Base-by-base conservation (phyloP, 1,140 invertebrate species). In the Calosoma granatense region DNA sequence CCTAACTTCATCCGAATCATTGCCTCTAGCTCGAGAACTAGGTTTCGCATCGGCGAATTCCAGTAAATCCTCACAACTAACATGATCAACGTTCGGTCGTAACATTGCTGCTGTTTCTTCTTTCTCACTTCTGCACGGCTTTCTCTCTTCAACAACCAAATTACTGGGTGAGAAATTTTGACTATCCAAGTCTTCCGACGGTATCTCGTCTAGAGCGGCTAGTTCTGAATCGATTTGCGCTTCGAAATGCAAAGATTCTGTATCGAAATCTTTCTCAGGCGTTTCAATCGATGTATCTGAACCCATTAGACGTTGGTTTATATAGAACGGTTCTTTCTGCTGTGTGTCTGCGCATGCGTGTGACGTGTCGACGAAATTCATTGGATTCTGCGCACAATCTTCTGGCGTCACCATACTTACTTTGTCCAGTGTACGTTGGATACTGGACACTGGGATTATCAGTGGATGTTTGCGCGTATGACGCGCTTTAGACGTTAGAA, bases 1-100 rank as follows among this genome's bases (percentile, higher is more conserved):
- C 61, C 90, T 76, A 43, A 96, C 88, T 79, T 95, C 92, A 69
- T 95, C 91, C 0, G 88, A 90, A 62, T 90, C 87, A 1, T 84
- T 80, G 1, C 90, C 88, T 52, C 87, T 81, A n/a, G 84, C 81
- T n/a, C 85, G 79, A 0, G 89, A 87, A 62, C 85, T 87, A 0
- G 88, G 88, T 56, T 87, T 87, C 63, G 90, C 85, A 66, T 90
- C 85, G 3, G 91, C 88, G 74, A 95, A 94, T 65, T 94, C 91
- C 21, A 94, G 72, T 39, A 95, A 72, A 78, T 96, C 92, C 73
- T 95, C 91, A 65, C 92, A 94, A 54, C 90, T 93, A 0, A 94
- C 92, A 63, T 91, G 90, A 69, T 92, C 88, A 47, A n/a, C 36
- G n/a, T 14, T 20, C 41, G 14, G 19, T 1, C 14, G 1, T 20